phyloP scores from a whole-genome alignment of 2,113 vertebrate genomes.

The Actinemys pallida region DNA sequence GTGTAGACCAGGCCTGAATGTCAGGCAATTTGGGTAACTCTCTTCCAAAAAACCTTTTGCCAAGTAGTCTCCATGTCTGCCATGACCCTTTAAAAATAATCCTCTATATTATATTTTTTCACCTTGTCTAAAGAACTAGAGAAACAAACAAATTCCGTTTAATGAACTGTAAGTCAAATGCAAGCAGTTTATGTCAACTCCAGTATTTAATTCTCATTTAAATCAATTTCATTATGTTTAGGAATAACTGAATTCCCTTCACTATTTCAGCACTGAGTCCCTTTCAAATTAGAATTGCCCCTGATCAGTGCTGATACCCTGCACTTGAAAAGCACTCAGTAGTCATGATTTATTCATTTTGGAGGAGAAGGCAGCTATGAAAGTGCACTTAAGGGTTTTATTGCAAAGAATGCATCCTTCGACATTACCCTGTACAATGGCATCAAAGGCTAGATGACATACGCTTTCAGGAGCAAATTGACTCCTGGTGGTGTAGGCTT shows the following conservation, averaged over 20 bases:
- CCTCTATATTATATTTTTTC: constrained; percentile 1
- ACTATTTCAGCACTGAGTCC: background rate
- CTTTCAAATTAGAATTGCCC: constrained; percentile 24
- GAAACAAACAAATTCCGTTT: constrained; percentile 8
- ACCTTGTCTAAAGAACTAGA: constrained; percentile 26
- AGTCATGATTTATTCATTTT: constrained; percentile 23
- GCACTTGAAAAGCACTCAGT: constrained; percentile 29
- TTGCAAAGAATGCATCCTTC: background rate
- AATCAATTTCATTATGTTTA: constrained; percentile 14
- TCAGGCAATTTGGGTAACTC: background rate
- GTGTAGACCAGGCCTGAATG: background rate
- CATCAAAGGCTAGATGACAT: background rate
- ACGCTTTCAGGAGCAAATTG: background rate
- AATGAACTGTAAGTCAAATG: constrained; percentile 36
- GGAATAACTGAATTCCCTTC: constrained; percentile 35
- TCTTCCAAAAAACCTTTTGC: background rate
- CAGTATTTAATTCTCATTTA: constrained; percentile 12
- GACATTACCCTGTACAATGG: background rate
- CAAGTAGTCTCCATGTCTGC: constrained; percentile 4
- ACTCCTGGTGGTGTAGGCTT: fast-evolving
- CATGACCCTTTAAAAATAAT: background rate
- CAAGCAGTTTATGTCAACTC: constrained; percentile 23
- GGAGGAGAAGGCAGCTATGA: background rate
- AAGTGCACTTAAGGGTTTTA: background rate
- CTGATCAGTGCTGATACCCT: constrained; percentile 27